These are phyloP conservation scores for Eufriesea mexicana DNA, from an alignment of 1,140 invertebrate species.

Conservation along the genomic window DNA sequence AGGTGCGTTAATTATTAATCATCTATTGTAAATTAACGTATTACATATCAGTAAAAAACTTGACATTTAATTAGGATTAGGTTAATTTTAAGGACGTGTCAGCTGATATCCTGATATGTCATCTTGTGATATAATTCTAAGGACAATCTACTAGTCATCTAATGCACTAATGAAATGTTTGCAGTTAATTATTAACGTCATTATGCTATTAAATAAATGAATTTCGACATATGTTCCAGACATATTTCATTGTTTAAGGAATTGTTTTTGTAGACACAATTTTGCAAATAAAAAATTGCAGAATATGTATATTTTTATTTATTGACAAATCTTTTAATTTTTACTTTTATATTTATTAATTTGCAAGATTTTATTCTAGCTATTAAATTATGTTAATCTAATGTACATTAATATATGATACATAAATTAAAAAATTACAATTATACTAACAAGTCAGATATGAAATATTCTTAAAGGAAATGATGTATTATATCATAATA, in stretches of 20 bases:
- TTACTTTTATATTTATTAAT: background rate
- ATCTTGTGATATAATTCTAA: slow-evolving; percentile 58
- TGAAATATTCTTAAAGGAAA: background rate
- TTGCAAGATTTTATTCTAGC: background rate
- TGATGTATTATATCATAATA: background rate
- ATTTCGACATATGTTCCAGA: background rate
- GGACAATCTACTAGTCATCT: slow-evolving; percentile 2
- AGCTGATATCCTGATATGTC: slow-evolving; percentile 55
- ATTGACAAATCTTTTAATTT: background rate
- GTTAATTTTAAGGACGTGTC: slow-evolving; percentile 48
- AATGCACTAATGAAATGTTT: slow-evolving; percentile 13
- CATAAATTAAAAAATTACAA: background rate
- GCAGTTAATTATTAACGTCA: slow-evolving; percentile 13
- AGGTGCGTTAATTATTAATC: slow-evolving; percentile 84
- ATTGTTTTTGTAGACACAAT: background rate
- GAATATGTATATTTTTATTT: background rate
- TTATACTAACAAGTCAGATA: background rate
- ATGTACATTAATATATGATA: background rate
- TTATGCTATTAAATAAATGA: background rate
- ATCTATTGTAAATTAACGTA: background rate
- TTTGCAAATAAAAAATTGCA: background rate
- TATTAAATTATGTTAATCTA: background rate
- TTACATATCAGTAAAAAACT: background rate
- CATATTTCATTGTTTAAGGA: background rate
- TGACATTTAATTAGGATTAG: slow-evolving; percentile 34